Evolutionary conservation across 2,888 invertebrate genomes (phyloP).

Genomic region (Stramonita haemastoma): DNA sequence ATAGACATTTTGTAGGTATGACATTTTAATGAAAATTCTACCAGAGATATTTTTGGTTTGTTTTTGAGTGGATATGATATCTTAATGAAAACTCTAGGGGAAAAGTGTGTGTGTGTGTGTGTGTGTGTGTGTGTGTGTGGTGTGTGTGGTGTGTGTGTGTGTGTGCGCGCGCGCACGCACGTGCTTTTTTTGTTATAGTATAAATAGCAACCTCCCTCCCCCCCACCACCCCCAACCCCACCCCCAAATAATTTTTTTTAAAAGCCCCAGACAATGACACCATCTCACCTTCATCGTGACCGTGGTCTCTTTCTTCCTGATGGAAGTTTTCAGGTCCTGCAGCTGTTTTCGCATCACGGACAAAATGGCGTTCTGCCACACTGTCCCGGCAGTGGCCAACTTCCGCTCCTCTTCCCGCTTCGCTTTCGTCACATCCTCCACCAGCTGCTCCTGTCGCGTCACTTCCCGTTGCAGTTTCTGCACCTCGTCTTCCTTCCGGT

Average conservation of each 20-base stretch:
- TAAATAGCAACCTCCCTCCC: neutral
- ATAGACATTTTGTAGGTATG: too few relatives aligned
- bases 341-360: constrained; percentile 66
- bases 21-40: too few relatives aligned
- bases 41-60: too few relatives aligned
- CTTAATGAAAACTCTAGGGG: too few relatives aligned
- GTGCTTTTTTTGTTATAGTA: too few relatives aligned
- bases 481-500: constrained; percentile 60
- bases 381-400: constrained; percentile 53
- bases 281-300: constrained; percentile 25
- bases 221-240: neutral
- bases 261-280: neutral
- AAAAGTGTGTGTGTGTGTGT: too few relatives aligned
- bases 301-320: constrained; percentile 59
- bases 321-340: constrained; percentile 59
- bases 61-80: too few relatives aligned
- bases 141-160: neutral
- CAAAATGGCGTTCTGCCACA: constrained; percentile 68
- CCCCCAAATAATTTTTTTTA: neutral
- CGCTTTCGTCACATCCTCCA: constrained; percentile 45
- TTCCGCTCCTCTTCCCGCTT: constrained; percentile 49
- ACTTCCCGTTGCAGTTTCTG: constrained; percentile 48
- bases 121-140: neutral
- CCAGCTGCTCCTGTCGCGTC: constrained; percentile 47
- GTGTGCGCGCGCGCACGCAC: too few relatives aligned